Evolutionary conservation across 2,888 invertebrate species (phyloP).

Genomic region (Rotaria magnacalcarata): DNA sequence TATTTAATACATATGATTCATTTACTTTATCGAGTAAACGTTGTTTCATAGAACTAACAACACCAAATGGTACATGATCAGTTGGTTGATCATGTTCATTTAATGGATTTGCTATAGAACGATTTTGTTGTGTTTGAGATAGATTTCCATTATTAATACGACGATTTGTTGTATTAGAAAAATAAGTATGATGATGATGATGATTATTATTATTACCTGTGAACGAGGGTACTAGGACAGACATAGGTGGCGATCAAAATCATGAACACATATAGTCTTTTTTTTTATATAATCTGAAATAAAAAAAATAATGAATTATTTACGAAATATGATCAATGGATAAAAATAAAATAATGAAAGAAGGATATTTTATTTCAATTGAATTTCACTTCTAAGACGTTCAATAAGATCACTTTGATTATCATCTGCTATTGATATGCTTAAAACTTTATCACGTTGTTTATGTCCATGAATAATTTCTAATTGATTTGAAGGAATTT

Average conservation of each 20-base stretch:
- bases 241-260: neutral
- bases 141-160: neutral
- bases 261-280: neutral
- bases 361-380: neutral
- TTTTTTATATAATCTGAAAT: neutral
- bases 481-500: constrained; percentile 19
- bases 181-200: neutral
- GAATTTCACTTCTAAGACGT: neutral
- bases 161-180: neutral
- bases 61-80: constrained; percentile 12
- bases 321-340: neutral
- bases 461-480: neutral
- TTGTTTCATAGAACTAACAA: constrained; percentile 24
- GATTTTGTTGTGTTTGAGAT: neutral
- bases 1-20: neutral
- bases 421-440: neutral
- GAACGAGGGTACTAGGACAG: neutral
- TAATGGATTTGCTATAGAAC: neutral
- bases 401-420: neutral
- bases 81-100: neutral
- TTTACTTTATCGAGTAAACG: neutral
- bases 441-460: constrained; percentile 23
- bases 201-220: neutral
- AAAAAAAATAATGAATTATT: neutral
- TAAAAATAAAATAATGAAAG: neutral